Base-by-base conservation (phyloP, 2,888 invertebrate species). In the Silvanus unidentatus region DNA sequence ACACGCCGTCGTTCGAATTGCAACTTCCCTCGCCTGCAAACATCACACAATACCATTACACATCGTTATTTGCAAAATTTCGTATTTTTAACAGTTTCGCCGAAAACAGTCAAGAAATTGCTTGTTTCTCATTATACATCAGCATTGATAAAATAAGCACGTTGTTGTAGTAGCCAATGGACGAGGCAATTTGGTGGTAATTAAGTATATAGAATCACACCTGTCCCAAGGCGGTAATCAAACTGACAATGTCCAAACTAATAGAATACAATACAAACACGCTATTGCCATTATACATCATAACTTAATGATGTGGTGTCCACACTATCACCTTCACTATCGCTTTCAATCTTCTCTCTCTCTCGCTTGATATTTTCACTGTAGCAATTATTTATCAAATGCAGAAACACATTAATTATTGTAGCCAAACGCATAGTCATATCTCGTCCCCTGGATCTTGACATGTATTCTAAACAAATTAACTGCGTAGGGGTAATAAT, bases 1-100 rank as follows among this genome's bases (percentile, higher is more conserved):
- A 81, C 56, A 76, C 74, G 39, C 81, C 84, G 62, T 85, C 85
- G 67, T 83, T 84, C 54, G 84, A 85, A 71, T 85, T 84, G 71
- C 85, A 84, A 47, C 84, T 85, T 57, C 84, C 84, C 64, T 84
- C 84, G 50, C 83, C 84, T 84, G 77, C 14, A 67, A 70, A 55
- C 38, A 37, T 34, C n/a, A 3, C 13, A 34, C 27, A 22, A 39
- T 28, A 40, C 15, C 36, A 40, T 13, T 39, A 39, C 13, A 37
- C n/a, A n/a, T n/a, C n/a, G n/a, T n/a, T 27, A n/a, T n/a, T n/a
- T n/a, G n/a, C n/a, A n/a, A n/a, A n/a, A 22, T 22, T 22, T 32
- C 13, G n/a, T 12, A 6, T 37, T 15, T 37, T 37, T 37, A 37
- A 15, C 15, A n/a, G n/a, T 28, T 28, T 28, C 28, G 6, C 28